Conservation (phyloP, 2,797 vertebrate genomes). For the Spinus pinus region DNA sequence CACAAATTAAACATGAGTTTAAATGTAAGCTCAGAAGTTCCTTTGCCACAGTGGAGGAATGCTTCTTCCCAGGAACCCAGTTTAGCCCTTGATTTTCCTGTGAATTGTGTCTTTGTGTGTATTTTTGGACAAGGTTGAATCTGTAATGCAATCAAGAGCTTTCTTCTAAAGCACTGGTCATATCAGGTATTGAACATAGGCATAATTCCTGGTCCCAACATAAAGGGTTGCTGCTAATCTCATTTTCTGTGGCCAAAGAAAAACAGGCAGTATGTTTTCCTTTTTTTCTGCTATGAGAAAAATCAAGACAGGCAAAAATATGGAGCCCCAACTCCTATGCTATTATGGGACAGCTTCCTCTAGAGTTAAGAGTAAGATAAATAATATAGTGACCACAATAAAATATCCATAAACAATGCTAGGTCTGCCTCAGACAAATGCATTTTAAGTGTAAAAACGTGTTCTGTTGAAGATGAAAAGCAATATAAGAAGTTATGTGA, state of each 20-base stretch:
- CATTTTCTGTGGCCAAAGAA: not conserved
- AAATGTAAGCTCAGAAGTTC: not conserved
- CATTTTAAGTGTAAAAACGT: not conserved
- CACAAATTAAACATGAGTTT: not conserved
- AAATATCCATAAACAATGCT: constrained; percentile 11
- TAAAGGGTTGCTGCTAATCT: not conserved
- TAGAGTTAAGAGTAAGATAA: not conserved
- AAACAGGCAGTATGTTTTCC: not conserved
- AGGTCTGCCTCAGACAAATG: not conserved
- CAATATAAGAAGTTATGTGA: not conserved
- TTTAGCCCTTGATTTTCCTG: not conserved
- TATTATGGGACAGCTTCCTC: not conserved
- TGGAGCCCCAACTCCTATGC: not conserved
- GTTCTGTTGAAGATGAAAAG: not conserved
- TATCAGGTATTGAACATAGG: not conserved
- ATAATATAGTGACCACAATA: not conserved
- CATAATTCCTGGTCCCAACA: not conserved
- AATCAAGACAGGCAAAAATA: not conserved
- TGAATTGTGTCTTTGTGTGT: not conserved
- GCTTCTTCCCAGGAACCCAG: not conserved
- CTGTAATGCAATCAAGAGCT: not conserved
- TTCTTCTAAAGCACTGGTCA: not conserved
- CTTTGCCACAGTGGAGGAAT: not conserved
- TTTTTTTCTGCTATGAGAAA: not conserved
- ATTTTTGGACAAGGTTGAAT: not conserved